These are phyloP conservation scores for Aricia agestis DNA, from an alignment of 1,140 invertebrate genomes.

Conservation along the genomic window DNA sequence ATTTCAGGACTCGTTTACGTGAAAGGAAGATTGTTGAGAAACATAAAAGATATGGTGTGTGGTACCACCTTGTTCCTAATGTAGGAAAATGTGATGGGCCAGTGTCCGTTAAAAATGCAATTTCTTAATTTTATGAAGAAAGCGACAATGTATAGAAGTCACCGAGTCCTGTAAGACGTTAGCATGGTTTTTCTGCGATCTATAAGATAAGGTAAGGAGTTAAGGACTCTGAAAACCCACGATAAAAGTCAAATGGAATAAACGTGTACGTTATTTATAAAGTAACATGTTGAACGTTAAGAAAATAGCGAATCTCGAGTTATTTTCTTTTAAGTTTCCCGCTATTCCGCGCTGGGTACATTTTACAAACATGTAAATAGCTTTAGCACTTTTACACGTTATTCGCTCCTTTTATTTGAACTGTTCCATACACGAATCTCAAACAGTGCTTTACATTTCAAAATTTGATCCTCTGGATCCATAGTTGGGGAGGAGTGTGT, in stretches of 20 bases:
- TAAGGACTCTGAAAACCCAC: neutral
- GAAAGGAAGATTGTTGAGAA: no score
- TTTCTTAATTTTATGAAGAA: no score
- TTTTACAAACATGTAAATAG: conserved; percentile 15
- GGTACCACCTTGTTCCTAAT: no score
- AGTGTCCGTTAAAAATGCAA: no score
- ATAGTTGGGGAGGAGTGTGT: neutral
- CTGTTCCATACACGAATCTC: conserved; percentile 5
- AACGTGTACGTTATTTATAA: conserved; percentile 9
- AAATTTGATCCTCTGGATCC: neutral
- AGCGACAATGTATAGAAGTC: no score
- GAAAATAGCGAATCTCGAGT: conserved; percentile 6
- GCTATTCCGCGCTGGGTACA: conserved; percentile 10
- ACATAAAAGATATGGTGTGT: no score
- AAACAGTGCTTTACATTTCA: neutral
- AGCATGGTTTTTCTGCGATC: no score
- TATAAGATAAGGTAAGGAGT: no score
- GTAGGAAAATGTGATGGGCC: no score
- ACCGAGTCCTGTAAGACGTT: no score
- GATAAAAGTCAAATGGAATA: neutral
- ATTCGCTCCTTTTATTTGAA: neutral
- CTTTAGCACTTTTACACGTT: conserved; percentile 13
- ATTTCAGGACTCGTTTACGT: no score
- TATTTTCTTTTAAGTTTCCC: conserved; percentile 14
- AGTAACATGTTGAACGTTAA: conserved; percentile 12